Base-by-base conservation (phyloP, 2,888 invertebrate genomes). In the Apodemia mormo region DNA sequence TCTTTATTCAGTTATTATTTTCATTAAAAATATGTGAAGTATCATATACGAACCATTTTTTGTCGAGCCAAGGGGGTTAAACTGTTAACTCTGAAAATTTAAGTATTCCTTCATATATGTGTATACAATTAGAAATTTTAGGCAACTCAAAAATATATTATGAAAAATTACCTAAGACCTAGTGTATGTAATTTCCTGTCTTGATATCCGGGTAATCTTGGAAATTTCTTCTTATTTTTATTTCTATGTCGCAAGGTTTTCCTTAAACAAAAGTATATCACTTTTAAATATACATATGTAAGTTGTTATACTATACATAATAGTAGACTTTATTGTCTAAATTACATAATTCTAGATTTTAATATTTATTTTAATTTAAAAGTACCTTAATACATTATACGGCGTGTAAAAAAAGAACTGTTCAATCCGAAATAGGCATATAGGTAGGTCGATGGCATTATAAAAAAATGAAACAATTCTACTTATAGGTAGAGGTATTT, bases 31-130 rank as follows among this genome's bases (percentile, higher is more conserved):
- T 67, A 64, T 56, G 45, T 71, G 37, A 9, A 66, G 61, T 68
- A 76, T 71, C 9, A 40, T 9, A 76, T 77, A 78, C 80, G 79
- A 75, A 82, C 82, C 14, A 82, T 68, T 78, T 80, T 78, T 30
- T 80, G 75, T 45, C 78, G 77, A 40, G 64, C 70, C 3, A 37
- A 33, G n/a, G 68, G 22, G n/a, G 66, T 67, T 56, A 70, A 68
- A n/a, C 29, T 70, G 10, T 61, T 69, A 12, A 71, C 72, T 73
- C 40, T 10, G 67, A 67, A 49, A 65, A 72, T 22, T 37, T 22
- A 56, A 54, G 37, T 22, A 12, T 37, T 56, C 29, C 22, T 22
- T 22, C 22, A 22, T 22, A 22, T 22, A 22, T 22, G 5, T 68
- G 37, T 7, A 29, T 30, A 8, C 33, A 12, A 61, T 3, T 61